Conservation (phyloP, 1,140 invertebrate genomes). For the Drosophila kepulauana region DNA sequence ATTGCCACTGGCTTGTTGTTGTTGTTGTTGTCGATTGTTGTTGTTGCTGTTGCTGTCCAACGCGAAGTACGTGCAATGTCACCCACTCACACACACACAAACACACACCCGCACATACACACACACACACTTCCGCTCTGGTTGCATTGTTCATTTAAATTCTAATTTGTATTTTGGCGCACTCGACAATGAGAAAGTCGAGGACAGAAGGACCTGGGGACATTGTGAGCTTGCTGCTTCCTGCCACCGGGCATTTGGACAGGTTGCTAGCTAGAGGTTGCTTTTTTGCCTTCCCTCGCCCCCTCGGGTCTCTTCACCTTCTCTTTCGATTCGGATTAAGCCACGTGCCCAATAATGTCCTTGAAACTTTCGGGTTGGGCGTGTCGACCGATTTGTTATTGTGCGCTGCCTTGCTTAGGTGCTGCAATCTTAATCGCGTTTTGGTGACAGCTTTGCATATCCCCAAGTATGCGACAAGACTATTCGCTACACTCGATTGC, state of each 20-base stretch:
- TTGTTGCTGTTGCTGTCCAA: slow-evolving; percentile 40
- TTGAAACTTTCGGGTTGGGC: slow-evolving; percentile 57
- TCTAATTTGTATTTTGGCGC: slow-evolving; percentile 82
- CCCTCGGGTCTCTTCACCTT: no score
- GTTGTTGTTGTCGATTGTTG: slow-evolving; percentile 35
- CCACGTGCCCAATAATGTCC: slow-evolving; percentile 72
- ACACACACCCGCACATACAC: slow-evolving; percentile 31
- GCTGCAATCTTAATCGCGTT: slow-evolving; percentile 56
- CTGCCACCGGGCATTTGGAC: slow-evolving; percentile 63
- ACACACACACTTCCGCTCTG: slow-evolving; percentile 71
- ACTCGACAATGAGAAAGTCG: slow-evolving; percentile 65
- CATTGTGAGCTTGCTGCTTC: slow-evolving; percentile 66
- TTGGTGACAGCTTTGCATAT: slow-evolving; percentile 37
- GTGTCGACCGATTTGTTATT: slow-evolving; percentile 41
- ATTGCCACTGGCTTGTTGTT: slow-evolving; percentile 52
- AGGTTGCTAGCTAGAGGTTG: slow-evolving; percentile 39
- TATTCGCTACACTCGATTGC: slow-evolving; percentile 27
- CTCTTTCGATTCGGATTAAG: slow-evolving; percentile 2
- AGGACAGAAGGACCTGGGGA: slow-evolving; percentile 29
- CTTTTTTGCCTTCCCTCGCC: background rate
- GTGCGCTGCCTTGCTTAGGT: slow-evolving; percentile 24
- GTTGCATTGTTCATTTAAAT: slow-evolving; percentile 83
- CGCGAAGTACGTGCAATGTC: slow-evolving; percentile 66
- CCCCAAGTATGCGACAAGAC: background rate
- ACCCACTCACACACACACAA: slow-evolving; percentile 44